Evolutionary conservation across 2,797 vertebrate genomes (phyloP).

Genomic region (Peromyscus melanophrys): DNA sequence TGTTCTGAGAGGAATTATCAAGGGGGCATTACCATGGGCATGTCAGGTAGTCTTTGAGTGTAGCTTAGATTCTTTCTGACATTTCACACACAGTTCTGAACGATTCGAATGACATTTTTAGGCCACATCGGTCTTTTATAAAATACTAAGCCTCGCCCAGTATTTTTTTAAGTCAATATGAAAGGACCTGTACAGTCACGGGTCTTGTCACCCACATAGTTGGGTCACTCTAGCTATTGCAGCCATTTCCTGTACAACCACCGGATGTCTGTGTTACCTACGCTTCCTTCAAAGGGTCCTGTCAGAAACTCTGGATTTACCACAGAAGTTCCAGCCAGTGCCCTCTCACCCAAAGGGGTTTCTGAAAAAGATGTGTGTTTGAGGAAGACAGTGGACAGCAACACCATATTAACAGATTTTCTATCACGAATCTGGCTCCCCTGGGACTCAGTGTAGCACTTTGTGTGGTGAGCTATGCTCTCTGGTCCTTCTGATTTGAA

Average conservation of each 20-base stretch:
- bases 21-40: neutral
- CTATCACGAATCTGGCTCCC: neutral
- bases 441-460: neutral
- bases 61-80: conserved; percentile 2
- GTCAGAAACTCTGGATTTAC: neutral
- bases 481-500: too few relatives aligned
- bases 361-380: neutral
- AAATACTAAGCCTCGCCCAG: neutral
- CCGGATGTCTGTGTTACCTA: neutral
- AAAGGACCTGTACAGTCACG: neutral
- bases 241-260: neutral
- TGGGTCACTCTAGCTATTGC: neutral
- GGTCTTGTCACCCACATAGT: neutral
- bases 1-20: neutral
- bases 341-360: neutral
- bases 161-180: neutral
- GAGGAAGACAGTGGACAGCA: neutral
- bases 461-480: neutral
- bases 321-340: neutral
- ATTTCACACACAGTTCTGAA: conserved; percentile 34
- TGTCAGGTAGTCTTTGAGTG: neutral
- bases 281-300: too few relatives aligned
- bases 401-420: neutral
- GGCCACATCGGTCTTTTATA: neutral
- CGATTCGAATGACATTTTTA: neutral